Conservation (phyloP, 2,888 invertebrate genomes). For the Eucera pruinosa region DNA sequence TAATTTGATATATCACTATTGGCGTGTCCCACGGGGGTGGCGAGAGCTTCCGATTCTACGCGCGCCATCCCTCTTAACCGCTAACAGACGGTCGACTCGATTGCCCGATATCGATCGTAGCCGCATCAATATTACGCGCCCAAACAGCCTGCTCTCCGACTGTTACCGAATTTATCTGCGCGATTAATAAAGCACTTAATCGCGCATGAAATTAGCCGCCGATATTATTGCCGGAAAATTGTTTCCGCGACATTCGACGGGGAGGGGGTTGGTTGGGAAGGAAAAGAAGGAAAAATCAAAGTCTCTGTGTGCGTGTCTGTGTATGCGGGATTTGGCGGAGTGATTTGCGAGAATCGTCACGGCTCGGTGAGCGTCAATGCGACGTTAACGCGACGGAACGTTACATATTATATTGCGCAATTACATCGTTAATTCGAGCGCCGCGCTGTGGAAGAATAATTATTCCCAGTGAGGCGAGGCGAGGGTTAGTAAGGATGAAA, state of each 20-base stretch:
- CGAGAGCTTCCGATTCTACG: slow-evolving; percentile 53
- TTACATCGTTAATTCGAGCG: slow-evolving; percentile 42
- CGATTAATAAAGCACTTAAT: slow-evolving; percentile 68
- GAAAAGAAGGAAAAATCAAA: background rate
- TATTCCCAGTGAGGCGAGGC: background rate
- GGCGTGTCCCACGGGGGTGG: slow-evolving; percentile 59
- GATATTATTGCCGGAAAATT: slow-evolving; percentile 36
- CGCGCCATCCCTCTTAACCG: slow-evolving; percentile 64
- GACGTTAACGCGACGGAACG: slow-evolving; percentile 44
- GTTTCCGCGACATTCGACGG: slow-evolving; percentile 40
- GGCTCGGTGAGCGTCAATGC: slow-evolving; percentile 29
- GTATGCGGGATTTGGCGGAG: too few species aligned
- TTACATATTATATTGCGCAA: slow-evolving; percentile 32
- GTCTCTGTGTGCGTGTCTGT: too few species aligned
- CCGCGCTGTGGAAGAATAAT: slow-evolving; percentile 19
- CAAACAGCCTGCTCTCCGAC: slow-evolving; percentile 52
- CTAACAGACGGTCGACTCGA: slow-evolving; percentile 71
- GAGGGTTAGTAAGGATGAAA: background rate
- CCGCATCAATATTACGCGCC: slow-evolving; percentile 55
- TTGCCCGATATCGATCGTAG: slow-evolving; percentile 70
- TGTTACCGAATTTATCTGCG: slow-evolving; percentile 61
- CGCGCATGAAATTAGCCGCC: slow-evolving; percentile 58
- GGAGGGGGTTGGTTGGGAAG: too few species aligned
- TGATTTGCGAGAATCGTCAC: too few species aligned
- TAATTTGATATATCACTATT: slow-evolving; percentile 72